A percentile compares a stretch with the other conserved stretches of the same genome.
phyloP scores from a whole-genome alignment of 2,888 invertebrate species.

The Pristionchus maxplancki region DNA sequence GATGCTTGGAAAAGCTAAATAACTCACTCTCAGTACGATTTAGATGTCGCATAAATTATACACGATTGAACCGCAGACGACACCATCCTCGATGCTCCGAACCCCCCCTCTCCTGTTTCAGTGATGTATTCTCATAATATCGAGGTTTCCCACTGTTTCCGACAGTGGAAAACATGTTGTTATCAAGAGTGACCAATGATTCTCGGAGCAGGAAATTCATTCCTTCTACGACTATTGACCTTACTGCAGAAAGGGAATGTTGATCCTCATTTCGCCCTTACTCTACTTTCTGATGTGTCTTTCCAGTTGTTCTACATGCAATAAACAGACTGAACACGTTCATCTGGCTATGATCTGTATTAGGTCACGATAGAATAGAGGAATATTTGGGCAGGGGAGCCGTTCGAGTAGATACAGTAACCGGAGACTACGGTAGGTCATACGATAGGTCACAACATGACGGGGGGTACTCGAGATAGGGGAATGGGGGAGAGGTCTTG shows the following conservation, averaged over 20 bases:
- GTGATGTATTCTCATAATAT: background rate
- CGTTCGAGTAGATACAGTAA: background rate
- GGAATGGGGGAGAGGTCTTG: background rate
- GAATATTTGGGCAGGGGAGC: background rate
- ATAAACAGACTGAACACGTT: constrained; percentile 10
- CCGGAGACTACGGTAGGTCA: background rate
- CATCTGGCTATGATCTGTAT: constrained; percentile 19
- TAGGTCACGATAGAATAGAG: constrained; percentile 5
- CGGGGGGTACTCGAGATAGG: background rate
- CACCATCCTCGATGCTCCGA: too few relatives aligned
- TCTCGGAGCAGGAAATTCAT: background rate
- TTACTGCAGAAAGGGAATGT: background rate
- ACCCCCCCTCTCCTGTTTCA: too few relatives aligned
- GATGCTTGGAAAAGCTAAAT: too few relatives aligned
- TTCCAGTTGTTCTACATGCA: too few relatives aligned
- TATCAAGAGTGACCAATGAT: background rate
- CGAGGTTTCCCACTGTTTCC: background rate
- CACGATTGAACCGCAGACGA: too few relatives aligned
- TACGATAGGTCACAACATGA: background rate
- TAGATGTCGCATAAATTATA: too few relatives aligned
- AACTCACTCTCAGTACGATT: too few relatives aligned
- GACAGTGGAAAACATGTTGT: background rate
- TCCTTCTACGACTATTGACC: background rate
- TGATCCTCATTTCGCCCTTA: background rate
- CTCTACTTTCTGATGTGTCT: too few relatives aligned